phyloP scores from a whole-genome alignment of 2,797 vertebrate genomes.

The Phyllotis vaccarum region DNA sequence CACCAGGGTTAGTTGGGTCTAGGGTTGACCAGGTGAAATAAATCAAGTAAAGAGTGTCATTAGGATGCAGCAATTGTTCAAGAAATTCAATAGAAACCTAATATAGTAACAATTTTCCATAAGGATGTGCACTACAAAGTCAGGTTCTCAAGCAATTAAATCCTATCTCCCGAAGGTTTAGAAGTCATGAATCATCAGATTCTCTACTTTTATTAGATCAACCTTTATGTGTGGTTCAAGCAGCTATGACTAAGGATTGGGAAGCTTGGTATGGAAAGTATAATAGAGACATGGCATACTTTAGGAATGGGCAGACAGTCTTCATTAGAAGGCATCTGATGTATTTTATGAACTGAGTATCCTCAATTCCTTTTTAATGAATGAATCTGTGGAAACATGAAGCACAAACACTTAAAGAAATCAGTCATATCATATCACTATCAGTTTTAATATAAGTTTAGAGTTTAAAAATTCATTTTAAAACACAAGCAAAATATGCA shows the following conservation, averaged over 20 bases:
- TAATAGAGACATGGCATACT: neutral
- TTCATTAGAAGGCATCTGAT: neutral
- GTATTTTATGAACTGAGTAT: neutral
- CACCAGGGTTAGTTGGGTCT: neutral
- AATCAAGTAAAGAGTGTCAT: neutral
- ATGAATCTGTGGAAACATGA: constrained; percentile 11
- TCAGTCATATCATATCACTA: neutral
- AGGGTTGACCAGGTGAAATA: neutral
- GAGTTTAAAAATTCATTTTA: constrained; percentile 56
- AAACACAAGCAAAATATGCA: constrained; percentile 49
- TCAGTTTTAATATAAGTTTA: constrained; percentile 43
- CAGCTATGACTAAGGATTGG: neutral
- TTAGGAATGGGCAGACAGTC: neutral
- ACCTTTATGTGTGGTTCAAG: constrained; percentile 75
- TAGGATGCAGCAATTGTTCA: neutral
- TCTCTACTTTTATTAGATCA: constrained; percentile 86
- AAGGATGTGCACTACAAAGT: constrained; percentile 85
- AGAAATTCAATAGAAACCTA: constrained; percentile 77
- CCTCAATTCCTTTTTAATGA: neutral
- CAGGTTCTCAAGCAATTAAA: constrained; percentile 88
- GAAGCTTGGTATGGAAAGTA: neutral
- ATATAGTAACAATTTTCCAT: constrained; percentile 84
- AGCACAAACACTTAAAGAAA: constrained; percentile 10
- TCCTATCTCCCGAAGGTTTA: constrained; percentile 81
- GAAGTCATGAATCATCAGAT: constrained; percentile 83